Base-by-base conservation (phyloP, 2,113 vertebrate species). In the Arenaria interpres region DNA sequence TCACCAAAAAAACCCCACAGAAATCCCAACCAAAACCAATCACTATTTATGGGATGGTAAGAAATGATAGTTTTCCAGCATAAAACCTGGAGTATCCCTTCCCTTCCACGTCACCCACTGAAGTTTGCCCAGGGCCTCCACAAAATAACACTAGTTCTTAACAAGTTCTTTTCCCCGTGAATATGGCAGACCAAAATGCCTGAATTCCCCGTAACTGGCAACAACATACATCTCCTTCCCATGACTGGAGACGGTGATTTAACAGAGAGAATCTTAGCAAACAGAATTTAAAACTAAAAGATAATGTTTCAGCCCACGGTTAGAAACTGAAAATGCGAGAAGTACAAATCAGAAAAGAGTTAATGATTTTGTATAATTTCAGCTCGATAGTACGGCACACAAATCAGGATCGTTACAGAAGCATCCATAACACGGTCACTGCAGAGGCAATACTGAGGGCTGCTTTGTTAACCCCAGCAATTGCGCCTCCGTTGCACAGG, bases 401-500 rank as follows among this genome's bases (percentile, higher is more conserved):
- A 51, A 73, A 95, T 19, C 7, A n/a, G 75, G 68, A 33, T 41
- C 51, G 24, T 72, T 89, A 94, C 81, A 94, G 90, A 19, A 95
- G 78, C 87, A 96, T 71, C 96, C 96, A 94, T 2, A 93, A n/a
- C 63, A 92, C 0, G 50, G 91, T 63, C 78, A 96, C 28, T 18
- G 57, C 59, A 30, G 96, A 90, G 32, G 79, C 94, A 68, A 96
- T 12, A 33, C 89, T 64, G 51, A 97, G 53, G 45, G 93, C 89
- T 35, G 82, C 96, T 81, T 96, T 94, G 93, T 77, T 95, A 72
- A 92, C 43, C 72, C 73, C 64, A 28, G 54, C 46, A 45, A 90
- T 22, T 10, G 79, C 4, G 4, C 95, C 3, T 64, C 91, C 48
- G 4, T 97, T 97, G 90, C 97, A 97, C 82, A 97, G 57, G 68